These are phyloP conservation scores for Drepana arcuata DNA, from an alignment of 1,140 invertebrate genomes.

Conservation along the genomic window DNA sequence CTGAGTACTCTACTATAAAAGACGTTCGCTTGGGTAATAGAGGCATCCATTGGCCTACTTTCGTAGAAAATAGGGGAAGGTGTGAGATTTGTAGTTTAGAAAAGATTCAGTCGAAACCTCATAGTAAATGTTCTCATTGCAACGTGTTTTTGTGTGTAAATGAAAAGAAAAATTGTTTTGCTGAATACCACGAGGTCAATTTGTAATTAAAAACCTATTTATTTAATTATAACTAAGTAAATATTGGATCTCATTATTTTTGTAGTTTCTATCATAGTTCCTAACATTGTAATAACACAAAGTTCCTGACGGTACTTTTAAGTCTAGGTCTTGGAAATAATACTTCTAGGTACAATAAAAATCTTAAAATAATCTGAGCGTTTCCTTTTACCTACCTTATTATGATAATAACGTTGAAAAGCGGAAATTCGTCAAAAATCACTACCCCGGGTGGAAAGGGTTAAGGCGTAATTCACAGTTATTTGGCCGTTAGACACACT, in stretches of 20 bases:
- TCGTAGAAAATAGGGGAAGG: constrained; percentile 31
- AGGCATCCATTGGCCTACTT: constrained; percentile 40
- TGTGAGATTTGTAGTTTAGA: constrained; percentile 43
- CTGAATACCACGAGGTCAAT: constrained; percentile 31
- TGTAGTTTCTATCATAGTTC: constrained; percentile 26
- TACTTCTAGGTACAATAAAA: constrained; percentile 25
- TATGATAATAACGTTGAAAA: constrained; percentile 20
- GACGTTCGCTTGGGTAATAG: constrained; percentile 40
- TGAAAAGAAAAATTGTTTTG: constrained; percentile 46
- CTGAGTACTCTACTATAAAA: constrained; percentile 33
- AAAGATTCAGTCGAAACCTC: constrained; percentile 38
- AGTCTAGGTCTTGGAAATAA: constrained; percentile 27
- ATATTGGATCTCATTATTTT: constrained; percentile 22
- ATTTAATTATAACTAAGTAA: constrained; percentile 23
- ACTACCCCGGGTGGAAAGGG: constrained; percentile 11
- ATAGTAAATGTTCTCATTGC: constrained; percentile 36
- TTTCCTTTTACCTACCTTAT: constrained; percentile 21
- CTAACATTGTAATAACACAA: constrained; percentile 23
- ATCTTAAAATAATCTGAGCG: constrained; percentile 19
- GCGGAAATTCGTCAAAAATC: constrained; percentile 15
- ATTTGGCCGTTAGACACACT: too few relatives aligned
- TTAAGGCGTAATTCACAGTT: constrained; percentile 1
- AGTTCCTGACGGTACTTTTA: constrained; percentile 28
- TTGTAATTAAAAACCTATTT: constrained; percentile 19
- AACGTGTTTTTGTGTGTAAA: constrained; percentile 39